Base-by-base conservation (phyloP, 2,888 invertebrate species). In the Barypeithes pellucidus region DNA sequence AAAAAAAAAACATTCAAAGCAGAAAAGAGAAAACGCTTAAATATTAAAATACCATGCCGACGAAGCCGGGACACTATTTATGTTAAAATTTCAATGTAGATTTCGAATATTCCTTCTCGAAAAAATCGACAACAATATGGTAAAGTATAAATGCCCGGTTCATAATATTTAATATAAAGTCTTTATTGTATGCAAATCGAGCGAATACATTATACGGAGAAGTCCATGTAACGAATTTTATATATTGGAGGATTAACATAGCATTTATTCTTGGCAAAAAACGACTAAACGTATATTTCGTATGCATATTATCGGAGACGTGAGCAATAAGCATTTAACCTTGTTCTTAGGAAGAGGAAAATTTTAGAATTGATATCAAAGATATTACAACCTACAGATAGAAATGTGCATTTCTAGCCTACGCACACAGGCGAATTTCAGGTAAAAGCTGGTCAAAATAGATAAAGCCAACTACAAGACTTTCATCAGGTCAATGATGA, bases 181-280 rank as follows among this genome's bases (percentile, higher is more conserved):
- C 76, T 73, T 83, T 82, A 82, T 83, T 83, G 83, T 83, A 83
- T 83, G 83, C 83, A 82, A 83, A 83, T 83, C 76, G 70, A 75
- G 62, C 78, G 82, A 80, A 82, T 82, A 82, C 79, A 82, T 83
- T 81, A 81, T 77, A 79, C 73, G 71, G 67, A 67, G 57, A 70
- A 77, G 79, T 77, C 77, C 79, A 79, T 81, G 82, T 83, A 84
- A 84, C 84, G 84, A 84, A 84, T 84, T 84, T 83, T 76, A 83
- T 83, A 84, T 83, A 82, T 81, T 79, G 62, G 75, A 50, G 80
- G 81, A 84, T 83, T 84, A 83, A 83, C 84, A 84, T 84, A 82
- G 83, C 83, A 78, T 78, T 77, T 79, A 77, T 73, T 52, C 50
- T 68, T 63, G 50, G 68, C 63, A 43, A 68, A 70, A 72, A 50